Evolutionary conservation across 2,888 invertebrate species (phyloP), one percentile per base, ranked within the genome.

Genomic region (Drosophila kuntzei): DNA sequence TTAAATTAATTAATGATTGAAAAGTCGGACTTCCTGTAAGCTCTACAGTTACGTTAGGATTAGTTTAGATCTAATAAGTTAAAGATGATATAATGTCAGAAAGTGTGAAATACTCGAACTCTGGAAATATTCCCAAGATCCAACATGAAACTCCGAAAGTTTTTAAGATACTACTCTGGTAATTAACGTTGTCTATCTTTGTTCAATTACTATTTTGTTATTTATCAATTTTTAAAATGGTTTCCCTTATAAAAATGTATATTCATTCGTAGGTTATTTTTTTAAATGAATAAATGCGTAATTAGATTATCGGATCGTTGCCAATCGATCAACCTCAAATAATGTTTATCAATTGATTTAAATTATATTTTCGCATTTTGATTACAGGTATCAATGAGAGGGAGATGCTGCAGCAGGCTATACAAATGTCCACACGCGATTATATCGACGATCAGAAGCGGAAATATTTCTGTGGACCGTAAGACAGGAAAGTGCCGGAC

Each of bases 391-490:
- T 90, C 14, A 91, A 89, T 49, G 92, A 92, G 74, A 90, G 90
- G 50, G 92, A 92, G 72, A 92, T 92, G 92, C 80, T 92, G 39
- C 91, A 92, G 72, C 91, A 91, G 58, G 92, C 92, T 46, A 90
- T 92, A 51, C 91, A 91, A 80, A 90, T 92, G 86, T 92, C 92
- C n/a, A 91, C 92, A 18, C 90, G 91, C 29, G 92, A 92, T 71
- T 92, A 92, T 72, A 90, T 92, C 53, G 91, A 92, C 62, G 91
- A 91, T 77, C 92, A 92, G 57, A 91, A 91, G 74, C 90, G 92
- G 11, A 92, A 92, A 75, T 90, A 81, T 79, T 79, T 90, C 14
- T 84, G 85, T 63, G 87, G 90, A 29, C 90, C 90, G 77, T 90
- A 91, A 90, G 22, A 14, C 34, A n/a, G 32, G 1, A 8, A n/a